Percentiles rank a stretch among this genome's conserved stretches.
These are phyloP conservation scores for Dioctria rufipes DNA, from an alignment of 2,888 invertebrate genomes.

Conservation along the genomic window DNA sequence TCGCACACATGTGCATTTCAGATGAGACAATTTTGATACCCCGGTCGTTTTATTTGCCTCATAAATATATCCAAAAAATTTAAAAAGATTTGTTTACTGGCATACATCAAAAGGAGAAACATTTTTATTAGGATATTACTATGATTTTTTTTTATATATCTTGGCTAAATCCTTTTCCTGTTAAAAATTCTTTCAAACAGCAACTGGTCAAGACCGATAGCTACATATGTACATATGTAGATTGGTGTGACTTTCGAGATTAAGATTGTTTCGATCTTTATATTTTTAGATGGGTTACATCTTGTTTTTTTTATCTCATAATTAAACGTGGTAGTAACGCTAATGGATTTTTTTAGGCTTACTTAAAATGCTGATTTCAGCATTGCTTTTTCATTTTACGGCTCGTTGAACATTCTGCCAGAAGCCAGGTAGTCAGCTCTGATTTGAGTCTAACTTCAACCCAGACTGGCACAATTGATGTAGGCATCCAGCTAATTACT, in stretches of 20 bases:
- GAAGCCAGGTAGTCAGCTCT: too few species aligned
- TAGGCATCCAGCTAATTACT: too few species aligned
- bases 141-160: neutral
- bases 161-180: neutral
- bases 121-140: constrained; percentile 2
- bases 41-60: constrained; percentile 12
- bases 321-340: neutral
- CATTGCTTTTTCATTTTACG: too few species aligned
- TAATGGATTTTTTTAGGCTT: too few species aligned
- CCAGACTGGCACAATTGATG: too few species aligned
- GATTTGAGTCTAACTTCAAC: too few species aligned
- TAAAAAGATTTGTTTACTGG: constrained; percentile 29
- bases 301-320: neutral
- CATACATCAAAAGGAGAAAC: constrained; percentile 16
- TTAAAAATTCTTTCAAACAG: neutral
- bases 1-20: constrained; percentile 17
- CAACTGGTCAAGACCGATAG: neutral
- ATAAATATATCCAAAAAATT: constrained; percentile 32
- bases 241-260: neutral
- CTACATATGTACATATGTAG: neutral
- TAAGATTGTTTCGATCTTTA: neutral
- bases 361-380: too few species aligned
- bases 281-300: neutral
- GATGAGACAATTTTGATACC: constrained; percentile 36
- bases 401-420: too few species aligned